Percentiles rank a stretch among this genome's conserved stretches.
These are phyloP conservation scores for Pongo abelii DNA, from an alignment of 2,113 vertebrate species.

Conservation along the genomic window DNA sequence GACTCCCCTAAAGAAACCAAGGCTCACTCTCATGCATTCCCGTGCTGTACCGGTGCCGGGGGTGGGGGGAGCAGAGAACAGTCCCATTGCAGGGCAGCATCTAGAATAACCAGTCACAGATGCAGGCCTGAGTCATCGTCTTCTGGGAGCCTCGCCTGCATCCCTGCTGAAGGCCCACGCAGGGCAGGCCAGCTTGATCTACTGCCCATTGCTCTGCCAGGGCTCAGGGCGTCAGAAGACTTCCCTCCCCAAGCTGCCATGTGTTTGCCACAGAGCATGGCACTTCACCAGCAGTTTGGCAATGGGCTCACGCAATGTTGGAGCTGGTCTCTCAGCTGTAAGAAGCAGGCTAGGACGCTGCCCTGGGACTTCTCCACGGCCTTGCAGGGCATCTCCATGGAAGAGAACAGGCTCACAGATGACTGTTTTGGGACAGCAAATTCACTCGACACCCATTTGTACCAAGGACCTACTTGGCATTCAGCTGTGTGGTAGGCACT, in stretches of 20 bases:
- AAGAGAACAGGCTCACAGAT: not conserved
- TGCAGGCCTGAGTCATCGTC: not conserved
- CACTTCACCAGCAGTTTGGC: not conserved
- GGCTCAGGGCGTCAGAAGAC: too few species aligned
- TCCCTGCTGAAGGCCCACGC: not conserved
- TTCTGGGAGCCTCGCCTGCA: not conserved
- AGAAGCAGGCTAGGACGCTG: not conserved
- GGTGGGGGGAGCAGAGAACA: not conserved
- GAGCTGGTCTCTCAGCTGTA: not conserved
- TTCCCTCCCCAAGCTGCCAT: not conserved
- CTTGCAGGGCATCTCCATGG: not conserved
- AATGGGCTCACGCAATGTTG: rapidly evolving
- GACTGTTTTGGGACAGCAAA: not conserved
- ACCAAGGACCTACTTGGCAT: not conserved
- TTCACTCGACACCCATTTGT: not conserved
- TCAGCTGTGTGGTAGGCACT: not conserved
- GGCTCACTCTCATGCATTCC: not conserved
- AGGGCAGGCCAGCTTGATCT: not conserved
- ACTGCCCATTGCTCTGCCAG: not conserved
- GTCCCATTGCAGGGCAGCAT: not conserved
- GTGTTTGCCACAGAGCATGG: not conserved
- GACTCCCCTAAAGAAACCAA: not conserved
- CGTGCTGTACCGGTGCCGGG: not conserved
- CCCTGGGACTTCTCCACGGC: not conserved
- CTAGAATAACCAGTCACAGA: slow-evolving; percentile 6